These are phyloP conservation scores for Excalfactoria chinensis DNA, from an alignment of 2,113 vertebrate species.

Conservation along the genomic window DNA sequence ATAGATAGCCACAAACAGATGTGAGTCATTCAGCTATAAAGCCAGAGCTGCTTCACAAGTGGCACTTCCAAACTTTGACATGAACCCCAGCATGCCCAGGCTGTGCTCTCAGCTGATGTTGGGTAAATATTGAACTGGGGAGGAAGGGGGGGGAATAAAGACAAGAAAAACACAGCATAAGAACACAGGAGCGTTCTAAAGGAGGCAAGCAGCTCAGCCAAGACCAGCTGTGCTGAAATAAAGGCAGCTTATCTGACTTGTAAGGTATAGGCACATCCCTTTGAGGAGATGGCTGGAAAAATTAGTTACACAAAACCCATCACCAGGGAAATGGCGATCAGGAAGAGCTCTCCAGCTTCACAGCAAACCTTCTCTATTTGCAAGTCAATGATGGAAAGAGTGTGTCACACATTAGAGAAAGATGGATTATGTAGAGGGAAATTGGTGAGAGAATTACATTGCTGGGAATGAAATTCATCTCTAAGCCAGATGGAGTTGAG, in stretches of 20 bases:
- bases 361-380: background rate
- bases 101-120: background rate
- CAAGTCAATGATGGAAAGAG: background rate
- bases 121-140: constrained; percentile 9
- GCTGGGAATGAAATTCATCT: constrained; percentile 22
- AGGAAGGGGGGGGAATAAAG: too few relatives aligned
- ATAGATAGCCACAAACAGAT: constrained; percentile 44
- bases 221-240: background rate
- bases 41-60: background rate
- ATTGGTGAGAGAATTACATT: background rate
- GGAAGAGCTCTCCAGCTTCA: background rate
- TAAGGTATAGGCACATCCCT: background rate
- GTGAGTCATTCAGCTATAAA: background rate
- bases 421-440: background rate
- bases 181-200: too few relatives aligned
- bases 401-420: background rate
- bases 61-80: background rate
- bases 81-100: background rate
- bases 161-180: background rate
- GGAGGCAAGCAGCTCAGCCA: background rate
- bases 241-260: background rate
- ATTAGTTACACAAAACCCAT: background rate
- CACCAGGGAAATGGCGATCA: fast-evolving
- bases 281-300: background rate
- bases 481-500: constrained; percentile 41